A percentile compares a stretch with the other conserved stretches of the same genome.
phyloP scores from a whole-genome alignment of 2,888 invertebrate genomes.

The Chymomyza amoena region DNA sequence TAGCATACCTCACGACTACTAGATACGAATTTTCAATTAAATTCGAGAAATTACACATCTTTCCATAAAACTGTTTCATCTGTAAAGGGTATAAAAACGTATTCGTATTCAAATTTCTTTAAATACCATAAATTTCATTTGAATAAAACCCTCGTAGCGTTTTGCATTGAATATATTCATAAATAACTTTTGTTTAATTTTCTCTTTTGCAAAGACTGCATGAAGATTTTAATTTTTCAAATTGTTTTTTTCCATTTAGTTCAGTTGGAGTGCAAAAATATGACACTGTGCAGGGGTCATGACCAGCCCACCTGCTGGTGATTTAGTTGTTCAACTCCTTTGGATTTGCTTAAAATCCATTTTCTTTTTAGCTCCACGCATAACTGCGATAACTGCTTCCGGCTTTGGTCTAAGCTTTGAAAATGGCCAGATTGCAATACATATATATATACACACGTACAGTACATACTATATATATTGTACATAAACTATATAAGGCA shows the following conservation, averaged over 20 bases:
- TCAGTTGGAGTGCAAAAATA: background rate
- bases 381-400: conserved; percentile 50
- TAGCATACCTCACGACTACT: too few relatives aligned
- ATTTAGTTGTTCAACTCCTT: background rate
- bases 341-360: background rate
- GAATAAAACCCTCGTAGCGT: too few relatives aligned
- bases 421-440: conserved; percentile 18
- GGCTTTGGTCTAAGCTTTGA: conserved; percentile 61
- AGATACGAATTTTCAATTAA: too few relatives aligned
- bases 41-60: too few relatives aligned
- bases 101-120: too few relatives aligned
- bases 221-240: background rate
- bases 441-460: conserved; percentile 24
- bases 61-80: too few relatives aligned
- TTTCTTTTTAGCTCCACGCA: conserved; percentile 6
- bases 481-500: background rate
- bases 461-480: conserved; percentile 15
- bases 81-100: too few relatives aligned
- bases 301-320: background rate
- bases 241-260: background rate
- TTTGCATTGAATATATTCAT: too few relatives aligned
- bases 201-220: background rate
- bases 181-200: too few relatives aligned
- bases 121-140: too few relatives aligned
- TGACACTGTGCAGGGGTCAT: background rate